Evolutionary conservation across 1,140 invertebrate species (phyloP).

Genomic region (Triops cancriformis): DNA sequence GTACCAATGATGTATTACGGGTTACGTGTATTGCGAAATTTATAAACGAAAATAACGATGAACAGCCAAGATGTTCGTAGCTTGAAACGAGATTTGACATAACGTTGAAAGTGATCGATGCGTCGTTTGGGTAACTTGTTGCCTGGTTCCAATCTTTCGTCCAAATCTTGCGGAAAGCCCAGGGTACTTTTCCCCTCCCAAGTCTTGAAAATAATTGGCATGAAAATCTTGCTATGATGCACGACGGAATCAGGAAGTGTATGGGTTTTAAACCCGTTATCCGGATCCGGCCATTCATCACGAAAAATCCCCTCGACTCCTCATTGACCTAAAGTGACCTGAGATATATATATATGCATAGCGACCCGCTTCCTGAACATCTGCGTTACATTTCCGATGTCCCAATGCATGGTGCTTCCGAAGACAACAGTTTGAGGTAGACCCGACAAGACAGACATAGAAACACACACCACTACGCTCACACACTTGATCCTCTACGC

Average conservation of each 20-base stretch:
- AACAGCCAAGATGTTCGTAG: background rate
- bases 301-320: background rate
- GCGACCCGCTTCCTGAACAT: background rate
- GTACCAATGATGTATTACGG: too few relatives aligned
- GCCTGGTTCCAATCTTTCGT: background rate
- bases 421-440: too few relatives aligned
- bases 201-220: constrained; percentile 11
- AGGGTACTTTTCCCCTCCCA: background rate
- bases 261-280: background rate
- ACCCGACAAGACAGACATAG: too few relatives aligned
- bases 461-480: background rate
- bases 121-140: background rate
- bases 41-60: too few relatives aligned
- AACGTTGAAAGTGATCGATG: background rate
- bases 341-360: constrained; percentile 4
- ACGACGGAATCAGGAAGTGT: constrained; percentile 9
- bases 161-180: background rate
- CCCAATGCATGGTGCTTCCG: background rate
- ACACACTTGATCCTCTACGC: background rate
- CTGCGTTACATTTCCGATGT: constrained; percentile 4
- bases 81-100: background rate
- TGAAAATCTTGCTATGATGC: constrained; percentile 3
- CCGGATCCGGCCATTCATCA: constrained; percentile 4
- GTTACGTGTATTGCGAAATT: too few relatives aligned
- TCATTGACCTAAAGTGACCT: constrained; percentile 13